Base-by-base conservation (phyloP, 2,888 invertebrate species). In the Branchellion lobata region DNA sequence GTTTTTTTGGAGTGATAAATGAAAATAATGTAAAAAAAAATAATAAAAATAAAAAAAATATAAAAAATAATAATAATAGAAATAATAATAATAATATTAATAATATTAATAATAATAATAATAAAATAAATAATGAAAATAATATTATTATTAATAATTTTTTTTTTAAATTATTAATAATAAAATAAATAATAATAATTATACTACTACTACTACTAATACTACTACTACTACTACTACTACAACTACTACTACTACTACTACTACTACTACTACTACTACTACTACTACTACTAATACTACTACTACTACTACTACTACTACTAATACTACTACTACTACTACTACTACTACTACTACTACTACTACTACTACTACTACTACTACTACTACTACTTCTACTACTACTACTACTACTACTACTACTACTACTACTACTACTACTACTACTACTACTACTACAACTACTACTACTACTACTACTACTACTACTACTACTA, bases 401-500 rank as follows among this genome's bases (percentile, higher is more conserved):
- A 29, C 65, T 29, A 65, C 65, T 65, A 27, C 29, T 65, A 65
- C 65, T 11, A 65, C 65, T 21, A 36, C 72, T 71, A 71, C 65
- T 65, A 65, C 65, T 65, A 65, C 65, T 65, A 65, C 65, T 65
- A 65, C 65, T 21, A 65, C 65, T 65, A 65, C 65, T 65, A 65
- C 65, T 65, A 65, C 65, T 65, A 65, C 29, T 65, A 65, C 65
- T 65, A 65, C 29, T 21, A 65, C 65, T 65, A 65, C 65, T 31
- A 18, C 31, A 8, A 5, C n/a, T 36, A 65, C 47, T 65, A 27
- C 82, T 88, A 88, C 82, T 85, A 88, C 82, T 83, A n/a, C n/a
- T n/a, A n/a, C n/a, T n/a, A n/a, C n/a, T n/a, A n/a, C n/a, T n/a
- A n/a, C n/a, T n/a, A n/a, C n/a, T n/a, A n/a, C n/a, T n/a, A n/a